Base-by-base conservation (phyloP, 2,797 vertebrate genomes). In the Scolopax bukidnonensis region DNA sequence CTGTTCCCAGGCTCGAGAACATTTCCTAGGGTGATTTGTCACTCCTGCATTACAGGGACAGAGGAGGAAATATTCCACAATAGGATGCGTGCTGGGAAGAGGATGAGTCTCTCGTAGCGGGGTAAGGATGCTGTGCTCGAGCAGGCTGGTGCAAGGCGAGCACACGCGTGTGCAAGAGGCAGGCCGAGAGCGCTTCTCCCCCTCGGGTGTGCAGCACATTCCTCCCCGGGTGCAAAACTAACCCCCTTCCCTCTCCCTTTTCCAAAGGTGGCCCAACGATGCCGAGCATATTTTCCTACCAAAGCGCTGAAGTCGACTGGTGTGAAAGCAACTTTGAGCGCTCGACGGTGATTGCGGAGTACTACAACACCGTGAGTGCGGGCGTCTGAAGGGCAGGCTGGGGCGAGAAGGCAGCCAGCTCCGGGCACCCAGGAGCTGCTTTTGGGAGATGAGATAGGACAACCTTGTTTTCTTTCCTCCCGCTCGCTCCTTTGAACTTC, bases 241-340 rank as follows among this genome's bases (percentile, higher is more conserved):
- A 84, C 71, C 27, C 27, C 2, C 1, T 59, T 75, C 6, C 7
- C 76, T 91, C 63, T 84, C 94, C 36, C 64, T 84, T 25, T 25
- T 21, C 45, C 87, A 14, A 51, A 61, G 97, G 90, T 69, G 7
- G 25, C 77, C 17, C 32, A 11, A 91, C 6, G 1, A 99, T 99
- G 98, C 95, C 98, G 3, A 98, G 97, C 59, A 97, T 98, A 90
- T 99, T 99, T 32, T 98, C 99, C 63, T 99, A 99, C 41, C 98
- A 99, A 95, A 99, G 99, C 28, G 99, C 99, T 0, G 99, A 99
- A 28, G 92, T 99, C 32, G 99, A 99, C 97, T 99, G 99, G 99
- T 99, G 99, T 5, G 99, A 99, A 95, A 97, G 97, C 94, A 99
- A 99, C 98, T 99, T 99, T 67, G 98, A 80, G 94, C 97, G 98